phyloP scores from a whole-genome alignment of 2,888 invertebrate species.

The Orchestes rusci region DNA sequence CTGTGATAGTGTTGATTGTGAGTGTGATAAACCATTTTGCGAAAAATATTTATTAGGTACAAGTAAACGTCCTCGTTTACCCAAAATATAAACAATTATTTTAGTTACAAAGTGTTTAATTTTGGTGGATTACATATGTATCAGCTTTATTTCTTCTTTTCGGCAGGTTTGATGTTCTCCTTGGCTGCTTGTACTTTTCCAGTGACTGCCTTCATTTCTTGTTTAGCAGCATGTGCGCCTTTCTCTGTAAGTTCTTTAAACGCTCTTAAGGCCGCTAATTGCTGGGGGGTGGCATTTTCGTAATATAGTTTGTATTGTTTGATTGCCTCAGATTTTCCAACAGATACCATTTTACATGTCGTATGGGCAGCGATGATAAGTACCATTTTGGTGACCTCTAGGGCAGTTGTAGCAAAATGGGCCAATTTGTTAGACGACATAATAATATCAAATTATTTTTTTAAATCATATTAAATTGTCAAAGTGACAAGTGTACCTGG shows the following conservation, averaged over 20 bases:
- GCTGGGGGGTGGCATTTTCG: slow-evolving; percentile 19
- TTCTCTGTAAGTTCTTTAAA: slow-evolving; percentile 15
- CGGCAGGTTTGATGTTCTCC: slow-evolving; percentile 8
- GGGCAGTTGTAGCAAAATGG: slow-evolving; percentile 24
- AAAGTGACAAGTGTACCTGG: too few relatives aligned
- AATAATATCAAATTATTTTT: background rate
- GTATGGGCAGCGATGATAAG: slow-evolving; percentile 29
- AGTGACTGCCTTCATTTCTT: slow-evolving; percentile 5
- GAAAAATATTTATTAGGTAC: slow-evolving; percentile 13
- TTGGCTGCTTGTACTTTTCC: slow-evolving; percentile 7
- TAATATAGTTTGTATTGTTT: slow-evolving; percentile 29
- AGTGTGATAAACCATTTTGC: slow-evolving; percentile 23
- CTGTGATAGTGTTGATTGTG: slow-evolving; percentile 38
- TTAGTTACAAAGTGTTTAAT: too few relatives aligned
- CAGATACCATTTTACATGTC: slow-evolving; percentile 25
- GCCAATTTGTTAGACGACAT: slow-evolving; percentile 21
- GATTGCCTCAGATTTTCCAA: slow-evolving; percentile 27
- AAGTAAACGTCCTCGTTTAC: slow-evolving; percentile 8
- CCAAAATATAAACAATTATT: too few relatives aligned
- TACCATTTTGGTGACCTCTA: slow-evolving; percentile 31
- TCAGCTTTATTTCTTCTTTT: slow-evolving; percentile 9
- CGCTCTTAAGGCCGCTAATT: slow-evolving; percentile 17
- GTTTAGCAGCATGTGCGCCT: slow-evolving; percentile 4
- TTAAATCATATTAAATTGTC: too few relatives aligned
- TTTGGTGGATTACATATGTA: too few relatives aligned